Base-by-base conservation (phyloP, 2,113 vertebrate species). In the Silurus glanis region DNA sequence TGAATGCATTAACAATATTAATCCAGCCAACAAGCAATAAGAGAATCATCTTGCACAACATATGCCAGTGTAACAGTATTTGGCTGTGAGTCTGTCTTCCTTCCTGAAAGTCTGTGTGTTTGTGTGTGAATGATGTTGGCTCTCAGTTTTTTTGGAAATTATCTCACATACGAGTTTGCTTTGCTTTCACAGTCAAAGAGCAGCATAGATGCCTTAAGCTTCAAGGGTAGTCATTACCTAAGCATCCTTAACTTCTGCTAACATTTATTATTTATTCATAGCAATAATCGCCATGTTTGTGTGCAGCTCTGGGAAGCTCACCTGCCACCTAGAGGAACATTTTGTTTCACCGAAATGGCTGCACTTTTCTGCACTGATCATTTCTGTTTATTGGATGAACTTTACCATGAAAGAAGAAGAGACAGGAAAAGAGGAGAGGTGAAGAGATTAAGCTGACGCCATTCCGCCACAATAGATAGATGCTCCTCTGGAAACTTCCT, bases 401-500 rank as follows among this genome's bases (percentile, higher is more conserved):
- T 14, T 51, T 59, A 67, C 5, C 12, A 82, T 17, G 61, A 53
- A 47, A 67, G 55, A 56, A 56, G 64, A 66, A 56, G 53, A 74
- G 82, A 72, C 51, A 25, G 51, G 25, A 69, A 78, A 12, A 58
- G 25, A 74, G 49, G 82, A 82, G 67, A 86, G 58, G 79, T 67
- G 59, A 82, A 66, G 28, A 85, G 87, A 81, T 76, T 81, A 85
- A 28, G 53, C 69, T 58, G 49, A 85, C 49, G 55, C 78, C 56
- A 81, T 81, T 81, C 66, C 14, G 3, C 78, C 59, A 7, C 67
- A 74, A 55, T 67, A 61, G 59, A 75, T 82, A 80, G 51, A 89
- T 25, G 47, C 82, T 45, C 72, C 81, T 87, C 79, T 87, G 86
- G 86, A 87, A 89, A 78, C 86, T 82, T 85, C 19, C 61, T 45